Conservation (phyloP, 2,113 vertebrate species). For the Malurus cyaneus region DNA sequence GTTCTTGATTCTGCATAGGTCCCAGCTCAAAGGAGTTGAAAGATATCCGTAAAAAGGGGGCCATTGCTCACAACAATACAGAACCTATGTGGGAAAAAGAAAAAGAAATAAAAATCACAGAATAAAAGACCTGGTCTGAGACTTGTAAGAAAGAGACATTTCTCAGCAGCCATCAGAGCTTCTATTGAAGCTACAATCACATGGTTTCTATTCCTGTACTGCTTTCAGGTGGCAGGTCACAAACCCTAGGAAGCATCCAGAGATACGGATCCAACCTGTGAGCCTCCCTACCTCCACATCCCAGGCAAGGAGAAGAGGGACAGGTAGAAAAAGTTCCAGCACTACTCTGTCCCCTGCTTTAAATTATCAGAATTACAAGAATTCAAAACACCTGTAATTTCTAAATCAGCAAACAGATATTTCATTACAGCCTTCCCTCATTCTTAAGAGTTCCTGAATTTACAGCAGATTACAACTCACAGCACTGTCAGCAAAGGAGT, state of each 20-base stretch:
- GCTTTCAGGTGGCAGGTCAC: background rate
- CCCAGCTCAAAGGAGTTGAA: slow-evolving; percentile 93
- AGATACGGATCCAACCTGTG: background rate
- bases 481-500: background rate
- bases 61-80: slow-evolving; percentile 75
- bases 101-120: background rate
- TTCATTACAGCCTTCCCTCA: background rate
- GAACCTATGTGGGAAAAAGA: background rate
- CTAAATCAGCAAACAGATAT: background rate
- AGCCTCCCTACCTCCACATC: background rate
- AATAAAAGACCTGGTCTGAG: background rate
- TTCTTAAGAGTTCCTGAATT: background rate
- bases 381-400: background rate
- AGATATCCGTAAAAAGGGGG: slow-evolving; percentile 92
- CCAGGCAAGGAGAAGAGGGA: background rate
- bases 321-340: background rate
- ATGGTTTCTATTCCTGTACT: background rate
- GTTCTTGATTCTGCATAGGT: slow-evolving; percentile 74
- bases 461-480: background rate
- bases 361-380: background rate
- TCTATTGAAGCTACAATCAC: background rate
- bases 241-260: background rate
- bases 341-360: background rate
- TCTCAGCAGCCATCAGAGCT: background rate
- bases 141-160: background rate